Percentiles rank a stretch among this genome's conserved stretches.
Evolutionary conservation across 2,888 invertebrate species (phyloP).

Genomic region (Hanleya hanleyi): DNA sequence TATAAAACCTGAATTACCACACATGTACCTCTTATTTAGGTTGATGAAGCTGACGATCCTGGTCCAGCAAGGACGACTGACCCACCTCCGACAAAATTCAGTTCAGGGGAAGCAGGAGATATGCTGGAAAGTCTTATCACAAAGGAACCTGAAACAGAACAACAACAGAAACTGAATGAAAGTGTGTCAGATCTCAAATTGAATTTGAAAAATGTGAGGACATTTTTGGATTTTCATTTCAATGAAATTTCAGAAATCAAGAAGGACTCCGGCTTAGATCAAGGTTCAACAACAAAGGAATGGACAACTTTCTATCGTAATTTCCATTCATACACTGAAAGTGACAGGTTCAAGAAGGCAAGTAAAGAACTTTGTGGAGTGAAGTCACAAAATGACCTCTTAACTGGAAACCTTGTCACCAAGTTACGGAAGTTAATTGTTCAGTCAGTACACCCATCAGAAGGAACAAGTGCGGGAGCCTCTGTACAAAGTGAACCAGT

Average conservation of each 20-base stretch:
- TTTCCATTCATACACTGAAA: neutral
- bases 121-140: neutral
- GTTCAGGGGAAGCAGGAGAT: neutral
- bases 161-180: neutral
- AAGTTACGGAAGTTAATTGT: neutral
- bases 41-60: too few relatives aligned
- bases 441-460: too few relatives aligned
- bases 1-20: too few relatives aligned
- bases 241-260: neutral
- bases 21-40: too few relatives aligned
- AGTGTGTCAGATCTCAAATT: too few relatives aligned
- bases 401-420: neutral
- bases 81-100: neutral
- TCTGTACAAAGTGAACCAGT: too few relatives aligned
- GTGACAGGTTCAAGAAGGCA: neutral
- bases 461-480: too few relatives aligned
- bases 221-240: neutral
- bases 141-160: neutral
- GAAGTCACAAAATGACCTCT: neutral
- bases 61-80: neutral
- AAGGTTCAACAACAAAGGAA: neutral
- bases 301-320: neutral
- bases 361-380: neutral
- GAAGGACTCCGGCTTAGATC: neutral
- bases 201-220: neutral